Conservation (phyloP, 2,888 invertebrate species). For the Hirtodrosophila duncani region DNA sequence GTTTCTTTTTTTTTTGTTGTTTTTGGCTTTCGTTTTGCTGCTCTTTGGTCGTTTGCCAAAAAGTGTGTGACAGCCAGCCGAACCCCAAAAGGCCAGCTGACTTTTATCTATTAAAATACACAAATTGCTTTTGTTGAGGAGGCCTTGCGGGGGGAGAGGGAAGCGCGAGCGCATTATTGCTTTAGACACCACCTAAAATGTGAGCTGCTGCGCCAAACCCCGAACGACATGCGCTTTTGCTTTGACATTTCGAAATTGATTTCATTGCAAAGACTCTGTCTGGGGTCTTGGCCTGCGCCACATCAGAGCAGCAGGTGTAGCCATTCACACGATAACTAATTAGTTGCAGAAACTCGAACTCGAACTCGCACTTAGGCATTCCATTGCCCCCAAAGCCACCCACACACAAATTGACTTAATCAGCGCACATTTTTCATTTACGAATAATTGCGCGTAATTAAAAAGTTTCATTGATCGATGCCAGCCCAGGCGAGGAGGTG, state of each 20-base stretch:
- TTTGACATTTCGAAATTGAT: conserved; percentile 54
- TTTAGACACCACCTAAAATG: too few relatives aligned
- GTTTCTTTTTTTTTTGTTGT: conserved; percentile 22
- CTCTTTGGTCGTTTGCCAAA: conserved; percentile 28
- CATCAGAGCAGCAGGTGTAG: conserved; percentile 65
- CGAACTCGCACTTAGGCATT: background rate
- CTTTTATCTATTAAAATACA: conserved; percentile 53
- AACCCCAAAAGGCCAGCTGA: conserved; percentile 26
- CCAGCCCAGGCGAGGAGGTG: conserved; percentile 14
- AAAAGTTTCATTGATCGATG: conserved; percentile 50
- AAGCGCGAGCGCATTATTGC: too few relatives aligned
- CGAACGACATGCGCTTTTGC: too few relatives aligned
- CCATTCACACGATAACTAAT: conserved; percentile 50
- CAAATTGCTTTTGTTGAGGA: conserved; percentile 27
- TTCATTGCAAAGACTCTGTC: conserved; percentile 23
- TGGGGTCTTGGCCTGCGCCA: conserved; percentile 31
- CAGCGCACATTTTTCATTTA: conserved; percentile 33
- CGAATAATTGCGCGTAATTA: conserved; percentile 56
- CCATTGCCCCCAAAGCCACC: background rate
- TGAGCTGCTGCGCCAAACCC: conserved; percentile 12
- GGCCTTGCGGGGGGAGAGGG: background rate
- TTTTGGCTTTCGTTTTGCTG: conserved; percentile 20
- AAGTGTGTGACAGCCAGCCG: conserved; percentile 1
- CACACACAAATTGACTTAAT: conserved; percentile 45
- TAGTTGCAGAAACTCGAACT: conserved; percentile 29